Conservation (phyloP, 2,888 invertebrate genomes). For the Kryphioiulus occultus region DNA sequence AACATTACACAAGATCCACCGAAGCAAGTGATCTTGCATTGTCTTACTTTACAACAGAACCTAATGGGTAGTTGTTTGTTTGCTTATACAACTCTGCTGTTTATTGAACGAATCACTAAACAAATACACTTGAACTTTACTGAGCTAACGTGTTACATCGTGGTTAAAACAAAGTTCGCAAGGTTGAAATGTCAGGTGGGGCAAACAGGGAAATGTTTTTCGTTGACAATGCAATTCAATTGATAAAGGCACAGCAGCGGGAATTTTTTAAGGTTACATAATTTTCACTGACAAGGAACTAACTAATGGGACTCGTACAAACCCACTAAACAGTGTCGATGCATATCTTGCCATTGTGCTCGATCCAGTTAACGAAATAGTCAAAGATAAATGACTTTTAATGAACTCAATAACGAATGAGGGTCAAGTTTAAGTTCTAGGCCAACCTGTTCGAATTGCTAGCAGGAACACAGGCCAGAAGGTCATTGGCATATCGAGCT, state of each 20-base stretch:
- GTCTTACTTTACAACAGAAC: too few species aligned
- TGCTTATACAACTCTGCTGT: not conserved
- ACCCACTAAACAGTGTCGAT: not conserved
- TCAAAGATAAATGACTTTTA: not conserved
- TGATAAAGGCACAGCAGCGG: not conserved
- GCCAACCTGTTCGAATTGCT: not conserved
- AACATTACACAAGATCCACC: too few species aligned
- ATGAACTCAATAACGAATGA: not conserved
- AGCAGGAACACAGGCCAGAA: not conserved
- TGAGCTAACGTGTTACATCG: not conserved
- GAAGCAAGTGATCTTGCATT: too few species aligned
- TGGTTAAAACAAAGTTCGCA: not conserved
- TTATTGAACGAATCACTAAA: not conserved
- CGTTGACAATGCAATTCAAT: not conserved
- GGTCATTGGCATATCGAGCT: not conserved
- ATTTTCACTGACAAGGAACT: not conserved
- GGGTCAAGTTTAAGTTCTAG: slow-evolving; percentile 36
- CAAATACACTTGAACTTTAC: not conserved
- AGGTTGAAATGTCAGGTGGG: not conserved
- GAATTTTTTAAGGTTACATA: not conserved
- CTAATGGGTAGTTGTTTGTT: not conserved
- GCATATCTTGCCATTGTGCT: not conserved
- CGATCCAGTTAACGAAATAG: not conserved
- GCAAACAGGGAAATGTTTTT: not conserved
- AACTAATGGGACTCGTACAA: not conserved